Conservation (phyloP, 2,888 invertebrate species). For the Steromphala cineraria region DNA sequence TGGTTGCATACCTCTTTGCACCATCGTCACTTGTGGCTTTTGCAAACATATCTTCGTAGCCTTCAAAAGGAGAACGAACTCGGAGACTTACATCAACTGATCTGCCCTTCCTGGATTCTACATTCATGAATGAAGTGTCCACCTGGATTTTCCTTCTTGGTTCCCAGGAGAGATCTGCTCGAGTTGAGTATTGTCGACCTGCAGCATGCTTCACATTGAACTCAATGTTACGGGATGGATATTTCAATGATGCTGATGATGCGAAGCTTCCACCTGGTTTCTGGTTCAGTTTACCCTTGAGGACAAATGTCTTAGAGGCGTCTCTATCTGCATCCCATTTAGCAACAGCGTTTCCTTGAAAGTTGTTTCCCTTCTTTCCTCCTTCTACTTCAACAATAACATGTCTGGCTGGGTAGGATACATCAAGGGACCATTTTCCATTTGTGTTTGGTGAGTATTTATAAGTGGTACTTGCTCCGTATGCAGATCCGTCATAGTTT, state of each 20-base stretch:
- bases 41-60: slow-evolving; percentile 29
- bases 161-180: slow-evolving; percentile 44
- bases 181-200: slow-evolving; percentile 38
- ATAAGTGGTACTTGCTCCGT: slow-evolving; percentile 36
- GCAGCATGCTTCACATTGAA: slow-evolving; percentile 44
- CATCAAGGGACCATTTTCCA: slow-evolving; percentile 42
- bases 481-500: slow-evolving; percentile 38
- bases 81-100: slow-evolving; percentile 39
- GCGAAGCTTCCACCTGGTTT: slow-evolving; percentile 34
- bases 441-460: slow-evolving; percentile 30
- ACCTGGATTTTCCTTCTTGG: slow-evolving; percentile 35
- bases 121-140: slow-evolving; percentile 40
- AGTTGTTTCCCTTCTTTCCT: slow-evolving; percentile 31
- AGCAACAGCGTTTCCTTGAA: slow-evolving; percentile 39
- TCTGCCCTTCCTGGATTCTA: slow-evolving; percentile 7
- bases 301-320: slow-evolving; percentile 24
- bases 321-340: slow-evolving; percentile 59
- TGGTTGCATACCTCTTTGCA: slow-evolving; percentile 35
- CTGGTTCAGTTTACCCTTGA: slow-evolving; percentile 37
- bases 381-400: slow-evolving; percentile 47
- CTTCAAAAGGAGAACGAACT: slow-evolving; percentile 41
- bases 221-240: slow-evolving; percentile 39
- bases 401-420: slow-evolving; percentile 45
- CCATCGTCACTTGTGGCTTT: slow-evolving; percentile 38
- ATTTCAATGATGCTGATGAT: slow-evolving; percentile 36